Percentiles rank a stretch among this genome's conserved stretches.
Evolutionary conservation across 2,888 invertebrate species (phyloP).

Genomic region (Caenorhabditis japonica): DNA sequence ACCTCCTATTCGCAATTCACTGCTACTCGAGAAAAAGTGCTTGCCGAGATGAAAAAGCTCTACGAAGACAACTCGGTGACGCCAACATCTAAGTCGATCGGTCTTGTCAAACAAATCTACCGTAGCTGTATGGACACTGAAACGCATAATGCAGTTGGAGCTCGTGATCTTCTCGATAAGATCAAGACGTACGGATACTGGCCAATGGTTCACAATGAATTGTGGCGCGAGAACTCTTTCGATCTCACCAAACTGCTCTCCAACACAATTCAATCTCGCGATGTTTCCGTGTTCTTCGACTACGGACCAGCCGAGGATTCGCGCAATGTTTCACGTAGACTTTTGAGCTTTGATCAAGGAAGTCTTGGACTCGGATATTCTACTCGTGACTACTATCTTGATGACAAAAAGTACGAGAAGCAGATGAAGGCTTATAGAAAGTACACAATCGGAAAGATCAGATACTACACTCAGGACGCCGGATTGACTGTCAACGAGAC

Average conservation of each 20-base stretch:
- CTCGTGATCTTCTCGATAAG: slow-evolving; percentile 63
- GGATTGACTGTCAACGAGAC: slow-evolving; percentile 58
- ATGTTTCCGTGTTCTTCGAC: slow-evolving; percentile 71
- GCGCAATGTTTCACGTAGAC: slow-evolving; percentile 65
- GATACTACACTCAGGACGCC: slow-evolving; percentile 67
- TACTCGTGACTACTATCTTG: slow-evolving; percentile 75
- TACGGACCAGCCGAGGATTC: slow-evolving; percentile 71
- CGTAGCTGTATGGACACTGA: slow-evolving; percentile 71
- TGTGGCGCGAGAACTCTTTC: slow-evolving; percentile 53
- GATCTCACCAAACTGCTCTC: slow-evolving; percentile 64
- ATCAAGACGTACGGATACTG: slow-evolving; percentile 66
- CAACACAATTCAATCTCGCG: slow-evolving; percentile 64
- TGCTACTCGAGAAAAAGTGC: slow-evolving; percentile 71
- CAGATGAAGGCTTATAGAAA: slow-evolving; percentile 74
- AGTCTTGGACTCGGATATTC: slow-evolving; percentile 74
- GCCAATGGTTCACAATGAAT: slow-evolving; percentile 70
- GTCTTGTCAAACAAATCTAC: slow-evolving; percentile 67
- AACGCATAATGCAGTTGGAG: slow-evolving; percentile 59
- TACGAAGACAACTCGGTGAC: slow-evolving; percentile 65
- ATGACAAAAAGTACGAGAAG: slow-evolving; percentile 73
- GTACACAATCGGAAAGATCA: slow-evolving; percentile 67
- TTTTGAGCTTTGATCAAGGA: slow-evolving; percentile 73
- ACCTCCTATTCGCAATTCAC: slow-evolving; percentile 71
- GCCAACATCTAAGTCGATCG: slow-evolving; percentile 68
- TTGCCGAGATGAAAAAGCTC: slow-evolving; percentile 67